These are phyloP conservation scores for Clostera curtula DNA, from an alignment of 2,888 invertebrate genomes.

Conservation along the genomic window DNA sequence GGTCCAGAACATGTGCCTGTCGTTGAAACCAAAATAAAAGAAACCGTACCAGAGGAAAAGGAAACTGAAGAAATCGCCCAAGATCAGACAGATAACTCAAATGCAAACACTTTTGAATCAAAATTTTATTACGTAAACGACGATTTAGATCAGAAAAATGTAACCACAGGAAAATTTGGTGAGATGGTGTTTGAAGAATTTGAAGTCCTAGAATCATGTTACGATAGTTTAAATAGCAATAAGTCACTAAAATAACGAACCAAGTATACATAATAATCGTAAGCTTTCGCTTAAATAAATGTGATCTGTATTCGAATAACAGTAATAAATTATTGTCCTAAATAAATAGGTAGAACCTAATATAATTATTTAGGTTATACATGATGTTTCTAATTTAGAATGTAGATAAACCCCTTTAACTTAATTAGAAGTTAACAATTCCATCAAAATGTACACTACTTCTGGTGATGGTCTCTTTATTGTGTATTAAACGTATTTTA, in stretches of 20 bases:
- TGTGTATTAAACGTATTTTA: conserved; percentile 55
- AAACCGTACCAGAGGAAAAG: conserved; percentile 18
- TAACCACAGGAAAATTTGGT: conserved; percentile 77
- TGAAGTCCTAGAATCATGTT: conserved; percentile 79
- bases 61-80: conserved; percentile 24
- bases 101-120: conserved; percentile 64
- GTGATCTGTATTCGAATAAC: conserved; percentile 66
- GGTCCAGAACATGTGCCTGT: conserved; percentile 16
- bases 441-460: conserved; percentile 42
- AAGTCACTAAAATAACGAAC: conserved; percentile 58
- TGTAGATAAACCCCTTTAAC: conserved; percentile 24
- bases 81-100: conserved; percentile 35
- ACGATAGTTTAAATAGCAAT: conserved; percentile 76
- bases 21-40: conserved; percentile 23
- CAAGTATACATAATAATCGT: conserved; percentile 28
- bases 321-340: conserved; percentile 68
- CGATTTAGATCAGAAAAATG: conserved; percentile 71
- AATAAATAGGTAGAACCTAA: conserved; percentile 37
- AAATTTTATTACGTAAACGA: conserved; percentile 78
- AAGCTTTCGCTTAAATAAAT: conserved; percentile 52
- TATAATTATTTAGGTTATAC: conserved; percentile 43
- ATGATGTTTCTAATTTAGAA: conserved; percentile 41
- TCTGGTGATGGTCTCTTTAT: conserved; percentile 63
- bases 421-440: conserved; percentile 34
- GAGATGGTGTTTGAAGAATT: conserved; percentile 92